These are phyloP conservation scores for Aleadryas rufinucha DNA, from an alignment of 2,113 vertebrate genomes.

Conservation along the genomic window DNA sequence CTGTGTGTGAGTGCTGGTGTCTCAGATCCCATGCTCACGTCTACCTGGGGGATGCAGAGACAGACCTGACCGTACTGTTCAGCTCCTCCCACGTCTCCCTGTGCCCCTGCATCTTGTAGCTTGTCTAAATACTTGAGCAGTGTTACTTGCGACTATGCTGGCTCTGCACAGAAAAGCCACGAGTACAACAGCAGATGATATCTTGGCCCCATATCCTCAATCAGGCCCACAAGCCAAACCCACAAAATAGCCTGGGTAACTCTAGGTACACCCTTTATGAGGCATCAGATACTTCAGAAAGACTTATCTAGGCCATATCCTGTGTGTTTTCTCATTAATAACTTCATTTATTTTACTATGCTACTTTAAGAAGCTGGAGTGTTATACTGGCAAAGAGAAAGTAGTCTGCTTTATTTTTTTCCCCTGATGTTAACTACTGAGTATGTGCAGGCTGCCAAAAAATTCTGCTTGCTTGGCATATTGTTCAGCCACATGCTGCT, in stretches of 20 bases:
- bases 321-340: background rate
- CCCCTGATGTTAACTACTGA: background rate
- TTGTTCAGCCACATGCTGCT: background rate
- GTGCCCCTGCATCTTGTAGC: background rate
- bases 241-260: background rate
- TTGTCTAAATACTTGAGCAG: background rate
- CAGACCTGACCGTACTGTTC: fast-evolving
- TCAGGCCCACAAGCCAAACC: background rate
- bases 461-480: background rate
- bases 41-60: background rate
- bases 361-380: background rate
- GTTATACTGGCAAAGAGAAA: background rate
- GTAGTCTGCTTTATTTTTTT: background rate
- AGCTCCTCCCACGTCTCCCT: background rate
- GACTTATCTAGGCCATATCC: background rate
- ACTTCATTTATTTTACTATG: background rate
- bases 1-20: background rate
- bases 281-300: fast-evolving
- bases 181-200: background rate
- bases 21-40: background rate
- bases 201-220: background rate
- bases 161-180: background rate
- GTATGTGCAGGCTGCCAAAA: background rate
- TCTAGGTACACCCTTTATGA: background rate
- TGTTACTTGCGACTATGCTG: background rate